Percentiles rank a stretch among this genome's conserved stretches.
These are phyloP conservation scores for Alligator mississippiensis DNA, from an alignment of 2,113 vertebrate species.

Conservation along the genomic window DNA sequence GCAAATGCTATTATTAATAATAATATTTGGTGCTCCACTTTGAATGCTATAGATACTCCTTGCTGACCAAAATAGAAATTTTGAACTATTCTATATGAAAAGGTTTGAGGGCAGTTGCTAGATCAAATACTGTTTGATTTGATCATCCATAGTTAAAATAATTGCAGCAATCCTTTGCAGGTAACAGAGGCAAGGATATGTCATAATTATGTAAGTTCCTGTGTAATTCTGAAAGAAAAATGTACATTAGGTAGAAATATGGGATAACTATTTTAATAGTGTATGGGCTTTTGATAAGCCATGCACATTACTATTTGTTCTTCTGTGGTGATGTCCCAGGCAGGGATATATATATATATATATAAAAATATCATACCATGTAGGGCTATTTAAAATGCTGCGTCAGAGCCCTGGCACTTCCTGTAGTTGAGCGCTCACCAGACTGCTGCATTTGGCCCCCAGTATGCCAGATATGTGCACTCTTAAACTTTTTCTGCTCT, in stretches of 20 bases:
- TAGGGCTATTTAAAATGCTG: not conserved
- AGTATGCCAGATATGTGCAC: not conserved
- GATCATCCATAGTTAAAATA: not conserved
- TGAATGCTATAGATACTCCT: not conserved
- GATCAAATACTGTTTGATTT: not conserved
- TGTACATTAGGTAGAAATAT: slow-evolving; percentile 18
- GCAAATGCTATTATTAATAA: not conserved
- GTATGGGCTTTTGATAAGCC: not conserved
- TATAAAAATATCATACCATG: slow-evolving; percentile 8
- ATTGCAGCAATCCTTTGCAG: not conserved
- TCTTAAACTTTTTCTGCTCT: slow-evolving; percentile 9
- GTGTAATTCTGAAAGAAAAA: not conserved
- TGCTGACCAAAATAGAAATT: not conserved
- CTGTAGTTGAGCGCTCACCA: not conserved
- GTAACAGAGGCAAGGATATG: not conserved
- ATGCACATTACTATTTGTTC: not conserved
- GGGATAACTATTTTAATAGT: slow-evolving; percentile 33
- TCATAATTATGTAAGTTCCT: slow-evolving; percentile 7
- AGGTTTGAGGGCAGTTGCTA: not conserved
- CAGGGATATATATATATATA: not conserved
- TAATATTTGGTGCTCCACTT: fast-evolving
- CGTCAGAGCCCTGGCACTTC: not conserved
- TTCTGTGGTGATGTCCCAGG: not conserved
- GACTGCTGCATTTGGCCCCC: slow-evolving; percentile 16
- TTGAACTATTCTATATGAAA: not conserved